Evolutionary conservation across 2,888 invertebrate species (phyloP), one percentile per base, ranked within the genome.

Genomic region (Hydroisotoma schaefferi): DNA sequence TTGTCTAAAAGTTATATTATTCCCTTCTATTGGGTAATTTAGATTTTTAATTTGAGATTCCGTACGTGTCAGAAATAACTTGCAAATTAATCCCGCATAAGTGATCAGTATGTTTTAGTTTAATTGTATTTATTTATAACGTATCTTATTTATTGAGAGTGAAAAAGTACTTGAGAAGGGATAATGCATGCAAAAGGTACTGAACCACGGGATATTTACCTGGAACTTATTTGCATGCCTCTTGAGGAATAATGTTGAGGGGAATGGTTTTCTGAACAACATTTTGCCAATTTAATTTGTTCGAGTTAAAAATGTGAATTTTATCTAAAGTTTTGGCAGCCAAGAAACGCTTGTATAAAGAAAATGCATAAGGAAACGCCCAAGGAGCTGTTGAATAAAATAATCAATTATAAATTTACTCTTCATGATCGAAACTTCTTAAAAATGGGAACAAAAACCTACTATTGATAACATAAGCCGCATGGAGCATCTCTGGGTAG

Each of bases 331-430:
- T 49, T 18, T 49, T 49, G 18, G 49, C 8, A 8, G 27, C 12
- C 5, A 49, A 5, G 12, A 27, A 49, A 3, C 28, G 49, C 18
- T 49, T 49, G 3, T 28, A 27, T 5, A 49, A n/a, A 3, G 49
- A 49, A 49, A 49, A 49, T 6, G 49, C 49, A 28, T 49, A 49
- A 8, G 49, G 49, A 28, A 49, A 49, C 3, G 23, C 29, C 49
- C 49, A 49, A 6, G 49, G 49, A 26, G 49, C 49, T 49, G 47
- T 6, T n/a, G n/a, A n/a, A n/a, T 18, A 18, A 47, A 47, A 47
- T 33, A 33, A 33, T 33, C 8, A 33, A 33, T 33, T 6, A 47
- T 47, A 23, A n/a, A 18, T 43, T 8, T 10, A 43, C 6, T 43
- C 18, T 20, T 18, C 43, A 43, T 18, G 18, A 8, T 43, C n/a